A percentile compares a stretch with the other conserved stretches of the same genome.
phyloP scores from a whole-genome alignment of 1,140 invertebrate species.

The Conopomorpha cramerella region DNA sequence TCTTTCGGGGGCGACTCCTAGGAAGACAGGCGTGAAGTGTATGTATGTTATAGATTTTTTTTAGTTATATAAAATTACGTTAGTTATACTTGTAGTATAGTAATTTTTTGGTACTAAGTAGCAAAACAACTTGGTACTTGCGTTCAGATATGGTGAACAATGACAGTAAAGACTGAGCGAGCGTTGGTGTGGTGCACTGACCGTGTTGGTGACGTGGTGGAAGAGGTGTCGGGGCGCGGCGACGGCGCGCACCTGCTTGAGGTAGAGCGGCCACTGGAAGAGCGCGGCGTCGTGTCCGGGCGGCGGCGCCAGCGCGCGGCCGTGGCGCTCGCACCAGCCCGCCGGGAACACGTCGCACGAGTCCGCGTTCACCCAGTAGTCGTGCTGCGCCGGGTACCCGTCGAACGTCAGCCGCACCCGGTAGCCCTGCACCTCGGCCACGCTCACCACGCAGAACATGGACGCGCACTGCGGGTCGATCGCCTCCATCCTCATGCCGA shows the following conservation, averaged over 20 bases:
- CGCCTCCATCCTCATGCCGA: conserved; percentile 92
- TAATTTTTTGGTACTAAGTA: no score
- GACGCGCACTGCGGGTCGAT: conserved; percentile 91
- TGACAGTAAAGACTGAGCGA: no score
- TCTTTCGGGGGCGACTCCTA: no score
- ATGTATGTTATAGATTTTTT: no score
- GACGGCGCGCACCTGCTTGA: conserved; percentile 75
- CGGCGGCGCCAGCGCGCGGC: conserved; percentile 75
- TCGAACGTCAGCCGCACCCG: conserved; percentile 90
- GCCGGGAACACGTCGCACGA: conserved; percentile 89
- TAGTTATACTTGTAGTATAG: no score
- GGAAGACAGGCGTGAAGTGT: no score
- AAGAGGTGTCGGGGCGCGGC: conserved; percentile 83
- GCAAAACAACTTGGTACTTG: no score
- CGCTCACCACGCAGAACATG: conserved; percentile 85
- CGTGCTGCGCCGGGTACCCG: conserved; percentile 86
- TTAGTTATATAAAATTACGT: no score
- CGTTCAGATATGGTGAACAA: no score
- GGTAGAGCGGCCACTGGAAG: conserved; percentile 87
- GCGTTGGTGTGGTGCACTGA: no score
- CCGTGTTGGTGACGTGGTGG: conserved; percentile 50
- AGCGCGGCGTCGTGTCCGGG: conserved; percentile 64
- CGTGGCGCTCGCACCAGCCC: conserved; percentile 90
- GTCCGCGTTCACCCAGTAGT: conserved; percentile 94
- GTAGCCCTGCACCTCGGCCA: conserved; percentile 82